A percentile compares a stretch with the other conserved stretches of the same genome.
phyloP scores from a whole-genome alignment of 2,113 vertebrate species.

The Hirundichthys speculiger region DNA sequence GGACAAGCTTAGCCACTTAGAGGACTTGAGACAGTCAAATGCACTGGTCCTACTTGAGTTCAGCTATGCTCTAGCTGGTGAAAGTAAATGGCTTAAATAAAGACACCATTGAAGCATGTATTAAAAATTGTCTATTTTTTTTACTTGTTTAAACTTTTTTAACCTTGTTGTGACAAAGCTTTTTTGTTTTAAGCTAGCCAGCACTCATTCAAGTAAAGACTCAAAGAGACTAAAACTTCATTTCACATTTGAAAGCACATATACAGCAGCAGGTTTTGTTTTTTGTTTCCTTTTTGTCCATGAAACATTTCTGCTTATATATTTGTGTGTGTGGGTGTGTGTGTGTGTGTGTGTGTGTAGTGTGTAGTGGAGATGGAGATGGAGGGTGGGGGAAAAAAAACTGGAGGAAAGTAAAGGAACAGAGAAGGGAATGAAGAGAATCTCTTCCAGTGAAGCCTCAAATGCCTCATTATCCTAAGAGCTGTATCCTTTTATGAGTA shows the following conservation, averaged over 20 bases:
- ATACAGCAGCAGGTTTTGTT: no score
- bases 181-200: neutral
- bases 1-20: constrained; percentile 70
- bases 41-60: constrained; percentile 34
- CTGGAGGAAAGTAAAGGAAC: constrained; percentile 30
- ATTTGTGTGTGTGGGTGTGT: no score
- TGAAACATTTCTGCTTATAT: no score
- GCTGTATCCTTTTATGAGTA: constrained; percentile 58
- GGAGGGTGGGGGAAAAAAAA: neutral
- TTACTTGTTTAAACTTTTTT: constrained; percentile 29
- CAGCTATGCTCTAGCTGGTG: constrained; percentile 41
- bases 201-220: neutral
- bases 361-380: no score
- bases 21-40: constrained; percentile 65
- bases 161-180: neutral
- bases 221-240: neutral
- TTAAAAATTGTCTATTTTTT: constrained; percentile 50
- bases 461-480: constrained; percentile 67
- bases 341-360: no score
- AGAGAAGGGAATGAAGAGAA: constrained; percentile 17
- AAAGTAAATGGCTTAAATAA: constrained; percentile 57
- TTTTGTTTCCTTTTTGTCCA: no score
- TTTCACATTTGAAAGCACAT: no score
- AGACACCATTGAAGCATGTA: constrained; percentile 42
- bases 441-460: constrained; percentile 35